A percentile compares a stretch with the other conserved stretches of the same genome.
Conservation (phyloP, 2,797 vertebrate genomes). For the Staurois parvus region DNA sequence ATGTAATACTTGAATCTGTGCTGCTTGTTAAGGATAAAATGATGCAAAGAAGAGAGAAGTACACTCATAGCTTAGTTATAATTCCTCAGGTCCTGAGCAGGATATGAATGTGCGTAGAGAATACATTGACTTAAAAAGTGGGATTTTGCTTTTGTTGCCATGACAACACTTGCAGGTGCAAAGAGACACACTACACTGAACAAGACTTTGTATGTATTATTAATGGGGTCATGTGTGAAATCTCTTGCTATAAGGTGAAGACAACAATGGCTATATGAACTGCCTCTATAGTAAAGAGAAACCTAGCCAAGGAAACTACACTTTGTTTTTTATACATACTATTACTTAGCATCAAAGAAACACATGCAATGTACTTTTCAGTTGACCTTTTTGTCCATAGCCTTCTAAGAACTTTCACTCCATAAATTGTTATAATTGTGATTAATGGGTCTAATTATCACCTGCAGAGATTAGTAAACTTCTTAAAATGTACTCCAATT, state of each 20-base stretch:
- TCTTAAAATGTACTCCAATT: no score
- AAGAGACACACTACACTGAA: constrained; percentile 1
- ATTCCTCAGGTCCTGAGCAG: no score
- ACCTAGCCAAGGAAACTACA: neutral
- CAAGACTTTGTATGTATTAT: constrained; percentile 37
- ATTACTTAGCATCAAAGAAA: neutral
- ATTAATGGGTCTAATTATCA: no score
- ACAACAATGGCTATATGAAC: neutral
- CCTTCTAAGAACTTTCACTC: no score
- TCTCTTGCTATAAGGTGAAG: neutral
- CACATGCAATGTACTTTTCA: neutral
- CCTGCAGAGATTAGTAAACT: no score
- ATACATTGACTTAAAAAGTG: constrained; percentile 8
- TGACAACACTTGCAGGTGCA: constrained; percentile 22
- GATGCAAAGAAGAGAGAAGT: no score
- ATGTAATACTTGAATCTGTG: no score
- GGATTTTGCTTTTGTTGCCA: constrained; percentile 17
- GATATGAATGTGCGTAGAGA: constrained; percentile 4
- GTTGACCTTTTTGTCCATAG: neutral
- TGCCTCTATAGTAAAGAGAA: neutral
- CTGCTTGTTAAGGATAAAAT: no score
- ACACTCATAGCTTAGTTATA: no score
- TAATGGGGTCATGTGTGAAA: constrained; percentile 16
- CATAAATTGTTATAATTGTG: no score
- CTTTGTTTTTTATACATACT: neutral